These are phyloP conservation scores for Coracias cyanogaster DNA, from an alignment of 2,797 vertebrate genomes.

Conservation along the genomic window DNA sequence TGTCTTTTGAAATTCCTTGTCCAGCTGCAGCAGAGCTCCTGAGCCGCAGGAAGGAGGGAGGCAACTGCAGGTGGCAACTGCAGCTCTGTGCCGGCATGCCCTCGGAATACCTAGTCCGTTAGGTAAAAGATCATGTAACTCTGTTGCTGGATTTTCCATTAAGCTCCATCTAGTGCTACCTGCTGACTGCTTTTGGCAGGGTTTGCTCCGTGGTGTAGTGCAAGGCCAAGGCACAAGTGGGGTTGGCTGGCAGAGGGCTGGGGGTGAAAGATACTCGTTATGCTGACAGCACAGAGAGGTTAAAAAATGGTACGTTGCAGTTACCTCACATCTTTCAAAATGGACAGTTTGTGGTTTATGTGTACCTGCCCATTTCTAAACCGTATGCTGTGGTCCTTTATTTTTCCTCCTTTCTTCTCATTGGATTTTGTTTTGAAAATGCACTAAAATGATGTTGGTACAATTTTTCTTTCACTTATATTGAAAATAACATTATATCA, in stretches of 20 bases:
- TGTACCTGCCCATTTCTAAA: background rate
- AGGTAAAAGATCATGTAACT: background rate
- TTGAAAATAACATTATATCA: background rate
- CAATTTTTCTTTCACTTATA: constrained; percentile 14
- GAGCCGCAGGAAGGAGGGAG: rapidly evolving
- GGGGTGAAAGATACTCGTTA: background rate
- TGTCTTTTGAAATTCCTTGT: background rate
- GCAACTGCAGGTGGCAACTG: background rate
- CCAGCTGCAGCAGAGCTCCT: background rate
- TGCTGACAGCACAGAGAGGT: background rate
- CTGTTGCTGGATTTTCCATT: background rate
- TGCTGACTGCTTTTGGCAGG: background rate
- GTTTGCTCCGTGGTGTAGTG: rapidly evolving
- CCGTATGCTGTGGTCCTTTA: background rate
- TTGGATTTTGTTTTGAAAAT: background rate
- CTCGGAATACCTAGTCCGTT: background rate
- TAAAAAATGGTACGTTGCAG: rapidly evolving
- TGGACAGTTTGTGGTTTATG: background rate
- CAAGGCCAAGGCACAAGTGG: background rate
- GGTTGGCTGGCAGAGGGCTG: background rate
- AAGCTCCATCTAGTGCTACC: background rate
- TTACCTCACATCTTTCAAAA: background rate
- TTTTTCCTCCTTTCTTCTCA: background rate
- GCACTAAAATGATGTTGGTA: background rate
- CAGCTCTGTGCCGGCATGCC: background rate